A percentile compares a stretch with the other conserved stretches of the same genome.
Evolutionary conservation across 2,888 invertebrate species (phyloP).

Genomic region (Sarcophaga variegata): DNA sequence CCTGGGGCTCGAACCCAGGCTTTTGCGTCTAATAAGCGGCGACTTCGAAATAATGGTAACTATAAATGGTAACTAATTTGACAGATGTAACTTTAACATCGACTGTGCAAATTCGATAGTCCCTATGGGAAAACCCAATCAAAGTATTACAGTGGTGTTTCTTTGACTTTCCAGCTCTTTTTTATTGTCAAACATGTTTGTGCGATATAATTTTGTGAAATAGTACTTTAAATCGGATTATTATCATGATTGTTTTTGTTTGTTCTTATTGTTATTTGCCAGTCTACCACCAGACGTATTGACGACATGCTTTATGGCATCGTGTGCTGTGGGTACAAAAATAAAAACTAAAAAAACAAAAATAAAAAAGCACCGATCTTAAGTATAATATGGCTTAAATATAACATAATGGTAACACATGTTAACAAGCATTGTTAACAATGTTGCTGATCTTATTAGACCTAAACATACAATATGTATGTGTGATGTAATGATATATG

Average conservation of each 20-base stretch:
- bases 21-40: too few relatives aligned
- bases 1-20: too few relatives aligned
- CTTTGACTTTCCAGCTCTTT: not conserved
- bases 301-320: conserved; percentile 53
- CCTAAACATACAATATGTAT: conserved; percentile 31
- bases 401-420: conserved; percentile 61
- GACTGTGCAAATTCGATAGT: too few relatives aligned
- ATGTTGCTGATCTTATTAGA: conserved; percentile 51
- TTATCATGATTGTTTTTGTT: not conserved
- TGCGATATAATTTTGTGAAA: not conserved
- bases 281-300: conserved; percentile 39
- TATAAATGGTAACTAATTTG: too few relatives aligned
- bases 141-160: too few relatives aligned
- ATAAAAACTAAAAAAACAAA: conserved; percentile 24
- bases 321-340: conserved; percentile 51
- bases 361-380: not conserved
- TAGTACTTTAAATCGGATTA: not conserved
- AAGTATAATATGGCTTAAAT: conserved; percentile 19
- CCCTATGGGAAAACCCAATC: too few relatives aligned
- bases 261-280: not conserved
- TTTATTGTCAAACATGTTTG: not conserved
- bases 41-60: too few relatives aligned
- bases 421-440: conserved; percentile 60
- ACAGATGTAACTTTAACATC: too few relatives aligned
- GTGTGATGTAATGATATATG: conserved; percentile 47